These are phyloP conservation scores for Gymnocypris eckloni DNA, from an alignment of 2,797 vertebrate genomes.

Conservation along the genomic window DNA sequence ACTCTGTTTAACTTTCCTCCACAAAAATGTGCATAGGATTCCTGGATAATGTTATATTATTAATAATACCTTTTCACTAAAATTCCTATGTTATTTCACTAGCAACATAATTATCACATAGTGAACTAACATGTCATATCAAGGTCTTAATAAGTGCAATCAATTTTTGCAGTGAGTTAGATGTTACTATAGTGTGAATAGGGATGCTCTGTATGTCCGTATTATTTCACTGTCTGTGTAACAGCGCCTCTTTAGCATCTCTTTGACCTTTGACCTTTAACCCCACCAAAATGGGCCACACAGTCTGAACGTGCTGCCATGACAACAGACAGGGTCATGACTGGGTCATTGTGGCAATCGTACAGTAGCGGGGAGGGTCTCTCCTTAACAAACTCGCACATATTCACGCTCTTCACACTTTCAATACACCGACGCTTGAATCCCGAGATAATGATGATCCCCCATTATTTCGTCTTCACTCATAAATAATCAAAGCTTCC, in stretches of 20 bases:
- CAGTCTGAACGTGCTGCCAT: constrained; percentile 58
- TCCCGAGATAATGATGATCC: constrained; percentile 43
- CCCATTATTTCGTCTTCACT: constrained; percentile 38
- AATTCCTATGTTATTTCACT: background rate
- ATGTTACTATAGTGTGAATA: background rate
- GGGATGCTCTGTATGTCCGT: background rate
- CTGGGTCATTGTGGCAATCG: constrained; percentile 51
- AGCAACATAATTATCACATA: background rate
- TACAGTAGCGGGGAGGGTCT: constrained; percentile 31
- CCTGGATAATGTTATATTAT: background rate
- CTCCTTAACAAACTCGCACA: constrained; percentile 24
- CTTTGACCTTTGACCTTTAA: constrained; percentile 72
- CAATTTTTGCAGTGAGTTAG: background rate
- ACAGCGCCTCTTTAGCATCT: constrained; percentile 58
- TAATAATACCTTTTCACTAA: background rate
- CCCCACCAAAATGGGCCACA: constrained; percentile 60
- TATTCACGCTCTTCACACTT: constrained; percentile 28
- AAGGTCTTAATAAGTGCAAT: background rate
- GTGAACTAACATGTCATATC: background rate
- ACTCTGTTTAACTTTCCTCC: constrained; percentile 65
- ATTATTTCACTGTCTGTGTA: constrained; percentile 23
- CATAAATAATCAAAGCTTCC: constrained; percentile 37
- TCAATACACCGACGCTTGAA: constrained; percentile 6
- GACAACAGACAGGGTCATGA: constrained; percentile 68
- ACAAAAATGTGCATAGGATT: background rate